Evolutionary conservation across 2,113 vertebrate genomes (phyloP), one percentile per base, ranked within the genome.

Genomic region (Ranitomeya variabilis): DNA sequence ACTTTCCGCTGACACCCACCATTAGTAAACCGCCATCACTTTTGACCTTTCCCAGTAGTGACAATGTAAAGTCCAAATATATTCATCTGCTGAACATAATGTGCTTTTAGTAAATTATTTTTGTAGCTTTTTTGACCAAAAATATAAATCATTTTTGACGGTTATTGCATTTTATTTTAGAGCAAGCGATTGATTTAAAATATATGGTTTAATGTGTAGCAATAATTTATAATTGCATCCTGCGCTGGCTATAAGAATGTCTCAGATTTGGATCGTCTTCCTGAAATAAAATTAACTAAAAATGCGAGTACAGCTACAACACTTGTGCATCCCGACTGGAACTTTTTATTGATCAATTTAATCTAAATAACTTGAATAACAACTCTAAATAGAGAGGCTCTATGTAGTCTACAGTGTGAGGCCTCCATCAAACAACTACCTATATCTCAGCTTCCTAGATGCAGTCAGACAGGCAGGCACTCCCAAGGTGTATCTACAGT

Each of bases 91-190:
- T 80, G 16, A 60, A 60, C 55, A 80, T 54, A 80, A 80, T 80
- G 79, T 60, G 31, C 23, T 23, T 80, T 37, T 37, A 80, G 55
- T 60, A 31, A 26, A 80, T 80, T 4, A 80, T 79, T 79, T 79
- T 52, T 79, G 67, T 7, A 80, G 52, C 54, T 57, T 31, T 26
- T 59, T 80, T 80, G 78, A 81, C 57, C 74, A 60, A 60, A 82
- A 60, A 80, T 80, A 80, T 80, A 74, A 54, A 82, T 64, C 59
- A 21, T 11, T 21, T 82, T 37, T 45, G 26, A 82, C 80, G 11
- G 59, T 82, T 82, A 82, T 62, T 21, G 31, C 59, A 78, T 64
- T 82, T 45, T 82, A 64, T 62, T 82, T 82, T 82, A 82, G 57
- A 62, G 59, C 80, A 64, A 45, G 57, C 31, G 31, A 82, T 64